Percentiles rank a stretch among this genome's conserved stretches.
Evolutionary conservation across 2,797 vertebrate genomes (phyloP).

Genomic region (Sardinella longiceps): DNA sequence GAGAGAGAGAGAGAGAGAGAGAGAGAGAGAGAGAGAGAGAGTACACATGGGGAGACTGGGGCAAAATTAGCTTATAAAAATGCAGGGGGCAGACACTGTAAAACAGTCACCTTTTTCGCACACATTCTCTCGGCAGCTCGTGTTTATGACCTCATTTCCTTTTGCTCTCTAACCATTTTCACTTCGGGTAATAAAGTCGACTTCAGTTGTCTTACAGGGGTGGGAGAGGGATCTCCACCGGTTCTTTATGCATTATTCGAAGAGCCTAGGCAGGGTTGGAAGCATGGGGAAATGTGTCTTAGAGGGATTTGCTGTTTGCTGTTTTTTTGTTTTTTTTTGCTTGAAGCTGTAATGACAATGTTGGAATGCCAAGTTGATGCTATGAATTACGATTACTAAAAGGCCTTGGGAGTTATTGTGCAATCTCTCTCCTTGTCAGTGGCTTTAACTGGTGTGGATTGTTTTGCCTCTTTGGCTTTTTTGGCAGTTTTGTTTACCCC

Average conservation of each 20-base stretch:
- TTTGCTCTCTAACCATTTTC: slow-evolving; percentile 28
- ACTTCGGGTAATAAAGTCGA: slow-evolving; percentile 1
- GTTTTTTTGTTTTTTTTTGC: background rate
- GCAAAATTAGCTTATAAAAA: slow-evolving; percentile 26
- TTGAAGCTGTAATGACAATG: background rate
- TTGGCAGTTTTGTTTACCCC: background rate
- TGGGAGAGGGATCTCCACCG: background rate
- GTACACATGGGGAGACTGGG: background rate
- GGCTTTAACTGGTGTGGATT: background rate
- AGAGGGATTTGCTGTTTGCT: background rate
- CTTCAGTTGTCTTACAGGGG: slow-evolving; percentile 19
- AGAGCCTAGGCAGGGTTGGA: background rate
- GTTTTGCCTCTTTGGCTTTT: background rate
- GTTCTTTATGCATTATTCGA: slow-evolving; percentile 10
- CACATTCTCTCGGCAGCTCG: slow-evolving; percentile 18
- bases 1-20: too few relatives aligned
- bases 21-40: background rate
- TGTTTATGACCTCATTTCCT: slow-evolving; percentile 38
- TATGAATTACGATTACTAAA: background rate
- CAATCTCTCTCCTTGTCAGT: background rate
- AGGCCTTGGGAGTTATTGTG: background rate
- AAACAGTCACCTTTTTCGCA: slow-evolving; percentile 37
- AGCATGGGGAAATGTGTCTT: background rate
- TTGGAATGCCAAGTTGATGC: background rate
- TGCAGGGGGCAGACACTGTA: slow-evolving; percentile 22